Evolutionary conservation across 2,888 invertebrate species (phyloP), one percentile per base, ranked within the genome.

Genomic region (Resseliella maxima): DNA sequence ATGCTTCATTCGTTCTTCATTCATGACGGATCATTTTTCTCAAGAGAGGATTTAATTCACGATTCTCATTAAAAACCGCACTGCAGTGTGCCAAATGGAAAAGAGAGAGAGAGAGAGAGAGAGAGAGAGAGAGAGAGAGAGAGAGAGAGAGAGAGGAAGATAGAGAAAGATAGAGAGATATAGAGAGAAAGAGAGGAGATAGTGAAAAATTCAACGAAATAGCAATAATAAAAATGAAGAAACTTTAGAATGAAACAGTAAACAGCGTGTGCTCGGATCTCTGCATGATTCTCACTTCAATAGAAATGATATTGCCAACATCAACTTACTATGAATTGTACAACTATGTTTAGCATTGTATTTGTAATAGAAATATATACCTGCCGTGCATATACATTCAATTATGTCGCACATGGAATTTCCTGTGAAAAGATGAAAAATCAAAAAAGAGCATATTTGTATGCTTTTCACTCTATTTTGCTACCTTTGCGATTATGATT

Each of bases 401-500:
- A 59, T 59, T 59, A 59, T 6, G 24, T 59, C 24, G 59, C 59
- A 59, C 24, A 27, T 59, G 24, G 27, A 72, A 2, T 72, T 72
- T 24, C n/a, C n/a, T n/a, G n/a, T 72, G 18, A 72, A n/a, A n/a
- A n/a, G n/a, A n/a, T n/a, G 72, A 27, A 72, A 31, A 72, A 50
- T 50, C 0, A 72, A 59, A 72, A 10, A 35, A 72, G 15, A 31
- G 15, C 12, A 50, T 50, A 18, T 18, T 50, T 50, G 12, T 72
- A 5, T 31, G 15, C 31, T 31, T 31, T 35, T 31, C 15, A 2
- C 24, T 6, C 24, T 31, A 31, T 31, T 27, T 72, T 27, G 35
- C n/a, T 18, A 31, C 12, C 18, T 50, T 31, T 72, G 31, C n/a
- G 59, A 24, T 59, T 31, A 72, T 31, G 21, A 50, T 21, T 50